These are phyloP conservation scores for Xanthorhoe spadicearia DNA, from an alignment of 2,888 invertebrate species.

Conservation along the genomic window DNA sequence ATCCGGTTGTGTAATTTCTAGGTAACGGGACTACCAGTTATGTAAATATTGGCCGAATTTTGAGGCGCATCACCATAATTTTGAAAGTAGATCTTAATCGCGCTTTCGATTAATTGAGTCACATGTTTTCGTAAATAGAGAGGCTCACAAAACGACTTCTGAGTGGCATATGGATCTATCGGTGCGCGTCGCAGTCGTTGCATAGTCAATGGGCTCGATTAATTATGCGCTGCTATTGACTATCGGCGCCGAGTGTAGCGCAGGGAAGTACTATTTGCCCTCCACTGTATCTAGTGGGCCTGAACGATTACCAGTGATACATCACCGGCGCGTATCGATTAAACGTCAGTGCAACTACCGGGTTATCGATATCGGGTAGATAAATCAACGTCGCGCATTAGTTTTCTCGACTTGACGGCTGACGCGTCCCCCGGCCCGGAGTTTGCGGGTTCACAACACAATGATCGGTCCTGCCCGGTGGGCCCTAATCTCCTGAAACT, in stretches of 20 bases:
- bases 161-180: conserved; percentile 55
- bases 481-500: conserved; percentile 79
- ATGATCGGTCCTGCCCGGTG: conserved; percentile 54
- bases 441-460: conserved; percentile 50
- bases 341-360: conserved; percentile 59
- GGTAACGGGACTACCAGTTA: conserved; percentile 83
- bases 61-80: conserved; percentile 69
- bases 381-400: conserved; percentile 58
- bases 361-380: conserved; percentile 60
- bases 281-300: conserved; percentile 37
- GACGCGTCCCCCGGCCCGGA: conserved; percentile 40
- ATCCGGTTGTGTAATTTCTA: conserved; percentile 81
- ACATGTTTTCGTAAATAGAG: conserved; percentile 49
- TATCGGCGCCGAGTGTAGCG: conserved; percentile 47
- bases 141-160: conserved; percentile 48
- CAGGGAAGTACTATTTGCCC: conserved; percentile 58
- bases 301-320: conserved; percentile 31
- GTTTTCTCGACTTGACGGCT: conserved; percentile 38
- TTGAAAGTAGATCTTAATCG: conserved; percentile 75
- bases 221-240: conserved; percentile 56
- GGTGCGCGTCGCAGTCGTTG: conserved; percentile 54
- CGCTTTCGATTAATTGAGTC: conserved; percentile 60
- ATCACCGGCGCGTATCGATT: conserved; percentile 54
- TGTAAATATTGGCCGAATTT: conserved; percentile 82
- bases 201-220: conserved; percentile 60